Evolutionary conservation across 2,797 vertebrate genomes (phyloP), one percentile per base, ranked within the genome.

Genomic region (Parauchenoglanis punctatus): DNA sequence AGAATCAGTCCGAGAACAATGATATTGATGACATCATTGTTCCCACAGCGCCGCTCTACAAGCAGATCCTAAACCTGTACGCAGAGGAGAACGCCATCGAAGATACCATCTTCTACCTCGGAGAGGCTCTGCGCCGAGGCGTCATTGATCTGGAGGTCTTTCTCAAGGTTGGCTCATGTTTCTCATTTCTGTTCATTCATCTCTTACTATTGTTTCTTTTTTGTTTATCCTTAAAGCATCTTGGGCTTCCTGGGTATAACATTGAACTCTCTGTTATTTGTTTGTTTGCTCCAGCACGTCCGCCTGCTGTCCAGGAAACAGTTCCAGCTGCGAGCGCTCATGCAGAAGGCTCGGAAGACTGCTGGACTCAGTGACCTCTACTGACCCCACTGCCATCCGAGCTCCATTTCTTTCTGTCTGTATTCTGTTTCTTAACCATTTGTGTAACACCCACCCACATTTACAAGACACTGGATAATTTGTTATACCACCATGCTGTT

Each of bases 311-410:
- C 98, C 89, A 97, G 98, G 88, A 99, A 99, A 94, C 98, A 99
- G 95, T 99, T 99, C 95, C 99, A 99, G 95, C 97, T 99, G 90
- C 97, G 99, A 82, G 99, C 98, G 10, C 94, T 99, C 86, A 99
- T 99, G 98, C 99, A 99, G 94, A 99, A 99, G 96, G 98, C 99
- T 86, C 97, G 99, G 88, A 99, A 99, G 95, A 99, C 98, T 40
- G 98, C 98, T 0, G 98, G 98, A 90, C 98, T 99, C 76, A 98
- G 97, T 92, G 99, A 99, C 93, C 97, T 99, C 91, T 99, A 99
- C 96, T 99, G 92, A 99, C 91, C 87, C 86, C 87, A 4, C 49
- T 73, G 59, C 72, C 46, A 85, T 54, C 83, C 17, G 18, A 83
- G 44, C 54, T 17, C 35, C 18, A 28, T 52, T 52, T 59, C 84